These are phyloP conservation scores for Poecilobothrus nobilitatus DNA, from an alignment of 2,888 invertebrate species.

Conservation along the genomic window DNA sequence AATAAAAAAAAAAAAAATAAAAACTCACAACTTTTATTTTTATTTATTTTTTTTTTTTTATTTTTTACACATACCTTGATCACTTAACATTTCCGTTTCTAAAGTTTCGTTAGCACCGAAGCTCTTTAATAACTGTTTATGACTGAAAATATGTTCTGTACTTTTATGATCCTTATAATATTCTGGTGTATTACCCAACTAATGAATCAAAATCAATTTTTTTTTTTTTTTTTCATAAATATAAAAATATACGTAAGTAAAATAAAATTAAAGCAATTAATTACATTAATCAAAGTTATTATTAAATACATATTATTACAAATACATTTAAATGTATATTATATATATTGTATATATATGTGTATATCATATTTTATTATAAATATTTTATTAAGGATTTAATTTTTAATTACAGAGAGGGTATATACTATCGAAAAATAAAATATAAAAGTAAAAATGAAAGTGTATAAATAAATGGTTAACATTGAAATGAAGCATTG, in stretches of 20 bases:
- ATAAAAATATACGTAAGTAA: conserved; percentile 24
- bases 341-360: too few species aligned
- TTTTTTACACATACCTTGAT: conserved; percentile 57
- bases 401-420: too few species aligned
- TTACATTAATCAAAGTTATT: background rate
- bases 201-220: conserved; percentile 21
- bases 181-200: conserved; percentile 73
- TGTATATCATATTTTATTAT: too few species aligned
- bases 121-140: conserved; percentile 56
- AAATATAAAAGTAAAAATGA: too few species aligned
- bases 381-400: too few species aligned
- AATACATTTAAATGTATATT: too few species aligned
- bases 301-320: too few species aligned
- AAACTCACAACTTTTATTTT: background rate
- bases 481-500: too few species aligned
- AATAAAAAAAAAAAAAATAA: background rate
- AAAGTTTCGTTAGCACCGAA: conserved; percentile 61
- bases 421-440: too few species aligned
- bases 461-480: too few species aligned
- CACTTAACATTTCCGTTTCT: conserved; percentile 61
- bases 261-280: background rate
- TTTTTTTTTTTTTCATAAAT: background rate
- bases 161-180: conserved; percentile 58
- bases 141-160: conserved; percentile 55
- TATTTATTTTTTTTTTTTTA: background rate